These are phyloP conservation scores for Corythoichthys intestinalis DNA, from an alignment of 2,113 vertebrate species.

Conservation along the genomic window DNA sequence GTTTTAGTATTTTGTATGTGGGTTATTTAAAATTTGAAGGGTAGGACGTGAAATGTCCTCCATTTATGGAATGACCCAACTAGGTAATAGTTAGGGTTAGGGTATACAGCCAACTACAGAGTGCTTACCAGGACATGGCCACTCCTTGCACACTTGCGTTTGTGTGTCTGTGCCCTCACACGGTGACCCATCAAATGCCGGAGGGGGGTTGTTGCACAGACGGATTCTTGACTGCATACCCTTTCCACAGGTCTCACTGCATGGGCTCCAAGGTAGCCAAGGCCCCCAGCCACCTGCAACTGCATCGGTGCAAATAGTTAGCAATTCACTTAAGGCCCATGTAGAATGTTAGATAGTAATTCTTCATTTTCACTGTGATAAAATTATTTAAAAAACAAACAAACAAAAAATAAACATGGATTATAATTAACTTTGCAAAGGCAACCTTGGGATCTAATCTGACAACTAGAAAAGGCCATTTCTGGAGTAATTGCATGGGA, in stretches of 20 bases:
- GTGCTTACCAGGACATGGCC: slow-evolving; percentile 81
- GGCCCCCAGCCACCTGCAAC: slow-evolving; percentile 86
- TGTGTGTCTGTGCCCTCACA: slow-evolving; percentile 83
- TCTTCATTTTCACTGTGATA: not conserved
- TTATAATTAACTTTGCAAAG: not conserved
- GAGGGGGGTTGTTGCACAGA: slow-evolving; percentile 84
- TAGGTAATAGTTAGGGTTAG: not conserved
- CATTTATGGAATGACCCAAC: too few relatives aligned
- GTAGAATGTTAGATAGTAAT: not conserved
- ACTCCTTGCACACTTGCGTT: slow-evolving; percentile 83
- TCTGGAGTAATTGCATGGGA: too few relatives aligned
- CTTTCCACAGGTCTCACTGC: slow-evolving; percentile 85
- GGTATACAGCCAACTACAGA: not conserved
- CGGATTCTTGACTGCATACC: slow-evolving; percentile 81
- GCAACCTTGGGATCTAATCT: not conserved
- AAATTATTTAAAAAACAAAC: not conserved
- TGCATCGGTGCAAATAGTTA: slow-evolving; percentile 49
- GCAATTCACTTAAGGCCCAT: not conserved
- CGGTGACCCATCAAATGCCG: slow-evolving; percentile 74
- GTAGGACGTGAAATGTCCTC: too few relatives aligned
- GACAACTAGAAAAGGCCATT: not conserved
- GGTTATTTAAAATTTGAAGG: too few relatives aligned
- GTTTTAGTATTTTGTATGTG: too few relatives aligned
- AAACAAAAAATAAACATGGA: not conserved
- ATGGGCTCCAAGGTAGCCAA: slow-evolving; percentile 86